Base-by-base conservation (phyloP, 2,888 invertebrate species). In the Eumerus sabulonum region DNA sequence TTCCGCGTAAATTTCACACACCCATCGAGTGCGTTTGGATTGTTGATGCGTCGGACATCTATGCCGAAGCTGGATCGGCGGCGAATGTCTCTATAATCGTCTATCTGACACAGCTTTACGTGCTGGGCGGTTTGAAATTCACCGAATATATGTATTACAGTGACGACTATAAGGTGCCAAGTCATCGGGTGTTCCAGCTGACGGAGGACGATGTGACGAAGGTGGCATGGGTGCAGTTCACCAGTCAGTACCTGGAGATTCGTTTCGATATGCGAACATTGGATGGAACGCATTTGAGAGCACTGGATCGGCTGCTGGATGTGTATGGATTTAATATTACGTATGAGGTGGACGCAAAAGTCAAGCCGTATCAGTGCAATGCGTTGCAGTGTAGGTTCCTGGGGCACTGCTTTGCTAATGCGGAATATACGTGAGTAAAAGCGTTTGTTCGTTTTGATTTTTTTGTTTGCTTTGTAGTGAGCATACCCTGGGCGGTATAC, bases 301-400 rank as follows among this genome's bases (percentile, higher is more conserved):
- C 96, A 0, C 90, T 96, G 81, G 92, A 94, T 85, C 93, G 94
- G 64, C 91, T 97, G 35, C 90, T 97, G 76, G 94, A 96, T 79
- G 95, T 96, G 44, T 96, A 94, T 86, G 97, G 97, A 12, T 97
- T 98, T 90, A 97, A 98, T 90, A 93, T 97, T 84, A 97, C 97
- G 19, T 97, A 97, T 87, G 95, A 96, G 86, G 93, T 96, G 83
- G 91, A 91, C 60, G 77, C 83, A 9, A 89, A 91, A n/a, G 90
- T 91, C 17, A 91, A 92, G 83, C 84, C 88, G 1, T 89, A 91
- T 51, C 92, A 94, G 17, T 97, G 97, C 88, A 94, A 94, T 76
- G 93, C 95, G 68, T 91, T 93, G 82, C 93, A 93, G 84, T 97
- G 97, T 86, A 94, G 96, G 0, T 94, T 94, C 82, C 92, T 95